These are phyloP conservation scores for Penelope pileata DNA, from an alignment of 2,113 vertebrate genomes.

Conservation along the genomic window DNA sequence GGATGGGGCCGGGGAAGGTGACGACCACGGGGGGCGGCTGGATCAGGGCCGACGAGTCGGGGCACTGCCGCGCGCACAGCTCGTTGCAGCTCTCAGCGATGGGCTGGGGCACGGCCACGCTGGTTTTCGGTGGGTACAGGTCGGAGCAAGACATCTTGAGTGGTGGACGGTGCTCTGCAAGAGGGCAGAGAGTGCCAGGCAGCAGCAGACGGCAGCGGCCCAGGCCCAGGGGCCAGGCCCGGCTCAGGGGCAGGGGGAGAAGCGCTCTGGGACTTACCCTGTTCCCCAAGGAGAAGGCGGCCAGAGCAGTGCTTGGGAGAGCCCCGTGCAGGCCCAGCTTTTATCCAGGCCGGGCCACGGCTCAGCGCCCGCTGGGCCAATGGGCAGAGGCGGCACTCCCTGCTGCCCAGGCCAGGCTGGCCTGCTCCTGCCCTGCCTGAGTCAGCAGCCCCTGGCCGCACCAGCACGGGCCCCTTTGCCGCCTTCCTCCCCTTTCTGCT, in stretches of 20 bases:
- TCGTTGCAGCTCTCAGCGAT: neutral
- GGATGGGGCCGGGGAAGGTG: conserved; percentile 32
- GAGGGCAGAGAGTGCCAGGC: too few species aligned
- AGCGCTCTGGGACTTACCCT: neutral
- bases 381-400: neutral
- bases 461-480: neutral
- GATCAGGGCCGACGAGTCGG: neutral
- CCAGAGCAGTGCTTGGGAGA: neutral
- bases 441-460: neutral
- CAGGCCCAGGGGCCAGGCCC: neutral
- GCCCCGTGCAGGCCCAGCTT: neutral
- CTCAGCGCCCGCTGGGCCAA: neutral
- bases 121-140: neutral
- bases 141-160: neutral
- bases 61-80: neutral
- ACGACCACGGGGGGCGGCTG: too few species aligned
- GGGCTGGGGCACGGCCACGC: neutral
- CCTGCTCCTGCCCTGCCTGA: neutral
- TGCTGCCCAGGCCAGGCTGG: neutral
- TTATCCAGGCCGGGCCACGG: neutral
- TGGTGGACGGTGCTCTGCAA: too few species aligned
- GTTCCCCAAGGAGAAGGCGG: neutral
- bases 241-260: neutral
- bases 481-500: neutral
- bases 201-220: neutral